These are phyloP conservation scores for Drosophila greeni DNA, from an alignment of 2,888 invertebrate species.

Conservation along the genomic window DNA sequence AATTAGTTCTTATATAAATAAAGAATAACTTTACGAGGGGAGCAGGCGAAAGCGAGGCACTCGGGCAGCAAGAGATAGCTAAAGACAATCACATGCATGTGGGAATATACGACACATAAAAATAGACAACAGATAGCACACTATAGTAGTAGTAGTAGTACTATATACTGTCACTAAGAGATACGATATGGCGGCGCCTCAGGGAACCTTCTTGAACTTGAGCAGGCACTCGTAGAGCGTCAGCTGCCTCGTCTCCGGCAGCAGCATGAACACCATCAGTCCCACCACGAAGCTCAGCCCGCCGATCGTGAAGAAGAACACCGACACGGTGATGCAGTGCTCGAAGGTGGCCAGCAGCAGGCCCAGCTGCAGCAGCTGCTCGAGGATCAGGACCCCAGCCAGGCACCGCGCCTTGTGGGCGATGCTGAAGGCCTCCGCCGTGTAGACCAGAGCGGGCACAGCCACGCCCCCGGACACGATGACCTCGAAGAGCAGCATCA, in stretches of 20 bases:
- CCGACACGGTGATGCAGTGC: conserved; percentile 52
- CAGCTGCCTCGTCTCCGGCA: conserved; percentile 74
- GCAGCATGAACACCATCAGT: conserved; percentile 64
- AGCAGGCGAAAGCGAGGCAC: background rate
- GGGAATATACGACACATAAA: conserved; percentile 14
- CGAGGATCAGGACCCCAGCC: conserved; percentile 64
- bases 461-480: conserved; percentile 73
- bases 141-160: too few species aligned
- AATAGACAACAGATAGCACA: conserved; percentile 24
- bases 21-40: background rate
- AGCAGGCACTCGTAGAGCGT: conserved; percentile 72
- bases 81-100: conserved; percentile 17
- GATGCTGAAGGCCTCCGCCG: conserved; percentile 74
- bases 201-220: conserved; percentile 71
- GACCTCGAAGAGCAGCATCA: conserved; percentile 72
- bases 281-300: conserved; percentile 65
- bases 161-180: too few species aligned
- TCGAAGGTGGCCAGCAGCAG: conserved; percentile 61
- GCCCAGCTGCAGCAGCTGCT: conserved; percentile 69
- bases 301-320: conserved; percentile 72
- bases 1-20: background rate
- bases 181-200: conserved; percentile 22
- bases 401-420: conserved; percentile 69
- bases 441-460: conserved; percentile 69
- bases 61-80: background rate